Conservation (phyloP, 2,797 vertebrate genomes). For the Falco peregrinus region DNA sequence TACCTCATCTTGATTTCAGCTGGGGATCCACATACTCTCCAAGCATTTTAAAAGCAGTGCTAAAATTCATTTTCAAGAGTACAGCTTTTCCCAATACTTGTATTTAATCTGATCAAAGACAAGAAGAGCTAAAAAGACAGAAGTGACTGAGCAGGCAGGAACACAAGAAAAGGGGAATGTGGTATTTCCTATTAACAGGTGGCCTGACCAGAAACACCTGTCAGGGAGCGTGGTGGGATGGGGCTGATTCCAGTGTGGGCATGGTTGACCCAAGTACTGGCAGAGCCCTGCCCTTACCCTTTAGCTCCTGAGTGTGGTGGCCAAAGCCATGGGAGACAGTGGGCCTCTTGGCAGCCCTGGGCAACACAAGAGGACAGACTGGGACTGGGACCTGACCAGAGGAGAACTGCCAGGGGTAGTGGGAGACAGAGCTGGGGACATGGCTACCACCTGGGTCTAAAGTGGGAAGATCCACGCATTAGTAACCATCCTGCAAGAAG, state of each 20-base stretch:
- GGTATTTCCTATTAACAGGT: not conserved
- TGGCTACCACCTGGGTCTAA: not conserved
- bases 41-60: not conserved
- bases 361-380: rapidly evolving
- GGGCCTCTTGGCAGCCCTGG: not conserved
- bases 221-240: not conserved
- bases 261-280: not conserved
- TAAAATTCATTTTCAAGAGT: not conserved
- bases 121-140: not conserved
- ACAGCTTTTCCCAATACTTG: not conserved
- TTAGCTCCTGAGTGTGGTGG: rapidly evolving
- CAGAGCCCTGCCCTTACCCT: not conserved
- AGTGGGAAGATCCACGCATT: no score
- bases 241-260: not conserved
- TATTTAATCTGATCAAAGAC: not conserved
- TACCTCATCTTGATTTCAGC: not conserved
- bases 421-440: not conserved
- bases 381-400: rapidly evolving
- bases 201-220: not conserved
- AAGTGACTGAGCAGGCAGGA: not conserved
- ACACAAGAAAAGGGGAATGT: rapidly evolving
- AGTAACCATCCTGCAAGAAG: not conserved
- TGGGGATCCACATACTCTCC: not conserved
- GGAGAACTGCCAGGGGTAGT: rapidly evolving
- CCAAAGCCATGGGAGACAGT: not conserved